A percentile compares a stretch with the other conserved stretches of the same genome.
These are phyloP conservation scores for Cheilosia pagana DNA, from an alignment of 2,888 invertebrate species.

Conservation along the genomic window DNA sequence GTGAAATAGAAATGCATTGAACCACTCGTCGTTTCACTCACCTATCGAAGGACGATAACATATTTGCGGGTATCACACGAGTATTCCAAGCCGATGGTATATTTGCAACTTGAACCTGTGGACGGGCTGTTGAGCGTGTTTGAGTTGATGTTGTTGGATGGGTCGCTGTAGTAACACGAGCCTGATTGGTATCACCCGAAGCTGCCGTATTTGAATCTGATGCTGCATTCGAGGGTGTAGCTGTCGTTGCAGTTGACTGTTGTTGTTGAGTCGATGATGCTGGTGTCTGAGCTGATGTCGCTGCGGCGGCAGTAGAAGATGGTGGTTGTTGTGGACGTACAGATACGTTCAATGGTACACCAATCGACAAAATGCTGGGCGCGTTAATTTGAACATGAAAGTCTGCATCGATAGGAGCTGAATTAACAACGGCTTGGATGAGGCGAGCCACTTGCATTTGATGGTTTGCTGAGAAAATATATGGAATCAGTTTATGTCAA, in stretches of 20 bases:
- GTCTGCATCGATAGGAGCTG: conserved; percentile 81
- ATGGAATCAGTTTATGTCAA: neutral
- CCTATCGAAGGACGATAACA: conserved; percentile 82
- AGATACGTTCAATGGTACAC: conserved; percentile 83
- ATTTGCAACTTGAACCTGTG: conserved; percentile 87
- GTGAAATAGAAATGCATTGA: neutral
- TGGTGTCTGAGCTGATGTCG: conserved; percentile 76
- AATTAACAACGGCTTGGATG: conserved; percentile 82
- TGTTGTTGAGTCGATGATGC: conserved; percentile 65
- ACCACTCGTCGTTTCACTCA: conserved; percentile 24
- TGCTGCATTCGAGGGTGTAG: conserved; percentile 84
- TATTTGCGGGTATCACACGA: conserved; percentile 82
- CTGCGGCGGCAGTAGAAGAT: conserved; percentile 47
- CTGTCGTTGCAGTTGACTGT: conserved; percentile 85
- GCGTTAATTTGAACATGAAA: conserved; percentile 82
- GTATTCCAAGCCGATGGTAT: conserved; percentile 84
- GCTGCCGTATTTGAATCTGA: conserved; percentile 55
- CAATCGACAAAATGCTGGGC: conserved; percentile 81
- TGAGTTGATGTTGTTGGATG: conserved; percentile 89
- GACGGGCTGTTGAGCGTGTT: conserved; percentile 88
- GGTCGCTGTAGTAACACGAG: conserved; percentile 87
- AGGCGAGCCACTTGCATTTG: conserved; percentile 82
- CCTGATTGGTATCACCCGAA: conserved; percentile 75
- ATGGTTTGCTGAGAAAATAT: conserved; percentile 78
- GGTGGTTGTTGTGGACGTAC: conserved; percentile 85